A percentile compares a stretch with the other conserved stretches of the same genome.
phyloP scores from a whole-genome alignment of 2,797 vertebrate genomes.

The Enteromius anoplus region DNA sequence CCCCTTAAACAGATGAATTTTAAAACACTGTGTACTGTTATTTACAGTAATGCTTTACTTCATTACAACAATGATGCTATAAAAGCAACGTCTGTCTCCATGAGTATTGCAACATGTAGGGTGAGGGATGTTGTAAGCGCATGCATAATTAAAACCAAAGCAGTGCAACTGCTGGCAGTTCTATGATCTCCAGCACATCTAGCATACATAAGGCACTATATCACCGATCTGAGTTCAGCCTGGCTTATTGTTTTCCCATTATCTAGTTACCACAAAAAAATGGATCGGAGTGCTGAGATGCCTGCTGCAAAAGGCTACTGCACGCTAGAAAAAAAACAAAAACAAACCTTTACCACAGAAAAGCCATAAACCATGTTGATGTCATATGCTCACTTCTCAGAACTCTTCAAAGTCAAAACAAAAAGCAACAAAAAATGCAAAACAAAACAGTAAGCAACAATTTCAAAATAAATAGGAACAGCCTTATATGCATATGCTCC shows the following conservation, averaged over 20 bases:
- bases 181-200: conserved; percentile 65
- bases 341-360: background rate
- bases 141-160: conserved; percentile 73
- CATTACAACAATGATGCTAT: conserved; percentile 15
- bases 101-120: conserved; percentile 25
- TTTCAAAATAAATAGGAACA: background rate
- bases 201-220: conserved; percentile 63
- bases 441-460: background rate
- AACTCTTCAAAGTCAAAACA: background rate
- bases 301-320: background rate
- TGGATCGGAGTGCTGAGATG: background rate
- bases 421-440: background rate
- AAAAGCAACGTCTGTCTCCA: conserved; percentile 40
- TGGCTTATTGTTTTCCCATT: conserved; percentile 71
- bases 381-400: background rate
- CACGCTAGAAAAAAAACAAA: background rate
- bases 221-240: conserved; percentile 64
- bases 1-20: background rate
- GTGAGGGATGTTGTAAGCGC: conserved; percentile 54
- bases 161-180: conserved; percentile 62
- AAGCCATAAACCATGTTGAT: background rate
- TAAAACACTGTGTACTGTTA: background rate
- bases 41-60: conserved; percentile 16
- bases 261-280: conserved; percentile 41
- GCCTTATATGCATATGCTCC: background rate